Base-by-base conservation (phyloP, 2,113 vertebrate species). In the Corythoichthys intestinalis region DNA sequence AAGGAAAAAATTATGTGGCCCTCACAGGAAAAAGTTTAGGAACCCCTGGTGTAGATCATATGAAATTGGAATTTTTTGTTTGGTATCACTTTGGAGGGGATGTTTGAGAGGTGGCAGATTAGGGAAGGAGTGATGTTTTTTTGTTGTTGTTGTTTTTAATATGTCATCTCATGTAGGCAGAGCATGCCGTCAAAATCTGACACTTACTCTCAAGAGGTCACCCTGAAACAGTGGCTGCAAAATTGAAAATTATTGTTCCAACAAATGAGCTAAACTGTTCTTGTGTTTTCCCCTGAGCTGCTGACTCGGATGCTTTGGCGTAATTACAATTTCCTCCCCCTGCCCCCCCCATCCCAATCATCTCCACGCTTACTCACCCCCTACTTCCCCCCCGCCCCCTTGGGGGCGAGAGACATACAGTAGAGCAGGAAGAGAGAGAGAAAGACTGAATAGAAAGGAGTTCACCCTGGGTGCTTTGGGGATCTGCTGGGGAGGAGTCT, bases 361-460 rank as follows among this genome's bases (percentile, higher is more conserved):
- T 62, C 14, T 28, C 15, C 34, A 47, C 62, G 11, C 44, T 8
- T 38, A 15, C 10, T 20, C 50, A 28, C 50, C 17, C 67, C 14
- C 69, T 60, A 58, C 10, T 52, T 65, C 69, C 75, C 62, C 71
- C 74, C 61, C 0, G 41, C 76, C 70, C 20, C 20, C 20, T 74
- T 74, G 65, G 76, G 34, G 66, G 72, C 61, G 76, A 65, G 70
- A 54, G 67, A 76, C 50, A 61, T 72, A 72, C 39, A 28, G 67
- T 65, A 28, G 67, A 37, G n/a, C n/a, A 54, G 52, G 12, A 17
- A 41, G 66, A 70, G 61, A 59, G 68, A 60, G 61, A 74, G 66
- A 59, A 53, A 61, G 74, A 39, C 79, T 81, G 81, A 86, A 86
- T 83, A 79, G 82, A 89, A 80, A 71, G 78, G 85, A 83, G 85